Evolutionary conservation across 2,797 vertebrate species (phyloP), one percentile per base, ranked within the genome.

Genomic region (Gallinago nigripennis): DNA sequence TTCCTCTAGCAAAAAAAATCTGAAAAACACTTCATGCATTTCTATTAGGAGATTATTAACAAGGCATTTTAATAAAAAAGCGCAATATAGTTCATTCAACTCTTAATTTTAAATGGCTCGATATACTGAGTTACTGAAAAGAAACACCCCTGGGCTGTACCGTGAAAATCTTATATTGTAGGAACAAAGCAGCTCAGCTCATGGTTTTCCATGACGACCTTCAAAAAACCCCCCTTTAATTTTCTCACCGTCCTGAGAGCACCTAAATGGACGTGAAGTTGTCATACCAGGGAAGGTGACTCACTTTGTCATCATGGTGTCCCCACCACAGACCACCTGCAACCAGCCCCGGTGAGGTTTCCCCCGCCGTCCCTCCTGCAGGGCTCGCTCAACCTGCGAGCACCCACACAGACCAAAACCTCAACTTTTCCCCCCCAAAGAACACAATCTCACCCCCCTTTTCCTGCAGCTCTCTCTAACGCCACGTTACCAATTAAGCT

Each of bases 191-290:
- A 28, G n/a, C 41, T 35, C 64, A 35, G 41, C 5, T 43, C 48
- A 31, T 0, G 0, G 23, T 16, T n/a, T 71, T 50, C 86, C 43
- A 7, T 5, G 41, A 54, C 0, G 1, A 48, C 15, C 8, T 5
- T 13, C 9, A 48, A 27, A 54, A 53, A 61, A 7, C 30, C 18
- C 21, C 37, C 43, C 50, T 45, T 30, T 20, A 16, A 46, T 41
- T 37, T 48, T 41, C 24, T 46, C 48, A 9, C 35, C 28, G 21
- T 12, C n/a, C 43, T 3, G 31, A 45, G 20, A 50, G 35, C 41
- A 37, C 7, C 30, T n/a, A 11, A 41, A 17, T 1, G 35, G 75
- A 8, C 15, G 2, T 28, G 15, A 41, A 61, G 18, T 11, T 20
- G 33, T 11, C 23, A 37, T 1, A 50, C 23, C 18, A 27, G 28